These are phyloP conservation scores for Lasioglossum zephyrum DNA, from an alignment of 2,888 invertebrate species.

Conservation along the genomic window DNA sequence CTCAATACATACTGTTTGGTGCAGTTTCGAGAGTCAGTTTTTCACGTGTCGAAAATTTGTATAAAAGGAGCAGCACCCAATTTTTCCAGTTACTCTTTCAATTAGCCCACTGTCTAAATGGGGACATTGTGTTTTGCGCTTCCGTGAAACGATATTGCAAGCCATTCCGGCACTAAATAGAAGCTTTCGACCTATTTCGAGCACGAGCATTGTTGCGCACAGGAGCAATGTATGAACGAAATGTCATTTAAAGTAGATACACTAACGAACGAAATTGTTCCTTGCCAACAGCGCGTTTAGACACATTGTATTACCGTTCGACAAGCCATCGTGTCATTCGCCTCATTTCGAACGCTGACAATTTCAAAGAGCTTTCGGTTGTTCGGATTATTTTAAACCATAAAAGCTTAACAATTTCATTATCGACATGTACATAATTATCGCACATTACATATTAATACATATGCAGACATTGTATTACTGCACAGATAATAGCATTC, in stretches of 20 bases:
- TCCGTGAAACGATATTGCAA: slow-evolving; percentile 45
- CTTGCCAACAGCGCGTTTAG: neutral
- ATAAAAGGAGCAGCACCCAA: neutral
- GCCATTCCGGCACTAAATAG: slow-evolving; percentile 28
- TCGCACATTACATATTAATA: neutral
- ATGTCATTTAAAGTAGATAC: slow-evolving; percentile 56
- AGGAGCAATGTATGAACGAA: slow-evolving; percentile 58
- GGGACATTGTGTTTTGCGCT: slow-evolving; percentile 35
- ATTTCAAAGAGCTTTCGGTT: neutral
- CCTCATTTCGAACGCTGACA: neutral
- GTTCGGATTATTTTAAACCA: neutral
- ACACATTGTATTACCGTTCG: neutral
- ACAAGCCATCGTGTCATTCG: neutral
- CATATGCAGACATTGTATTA: neutral
- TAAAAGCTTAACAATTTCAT: neutral
- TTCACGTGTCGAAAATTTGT: neutral
- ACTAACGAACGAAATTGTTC: slow-evolving; percentile 7
- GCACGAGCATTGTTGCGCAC: slow-evolving; percentile 42
- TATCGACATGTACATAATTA: neutral
- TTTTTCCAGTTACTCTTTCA: neutral
- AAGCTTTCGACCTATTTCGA: slow-evolving; percentile 62
- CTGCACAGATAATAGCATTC: neutral
- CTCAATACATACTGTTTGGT: neutral
- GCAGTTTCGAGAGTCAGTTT: neutral
- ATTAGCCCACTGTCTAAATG: neutral